Evolutionary conservation across 2,888 invertebrate species (phyloP).

Genomic region (Pammene aurita): DNA sequence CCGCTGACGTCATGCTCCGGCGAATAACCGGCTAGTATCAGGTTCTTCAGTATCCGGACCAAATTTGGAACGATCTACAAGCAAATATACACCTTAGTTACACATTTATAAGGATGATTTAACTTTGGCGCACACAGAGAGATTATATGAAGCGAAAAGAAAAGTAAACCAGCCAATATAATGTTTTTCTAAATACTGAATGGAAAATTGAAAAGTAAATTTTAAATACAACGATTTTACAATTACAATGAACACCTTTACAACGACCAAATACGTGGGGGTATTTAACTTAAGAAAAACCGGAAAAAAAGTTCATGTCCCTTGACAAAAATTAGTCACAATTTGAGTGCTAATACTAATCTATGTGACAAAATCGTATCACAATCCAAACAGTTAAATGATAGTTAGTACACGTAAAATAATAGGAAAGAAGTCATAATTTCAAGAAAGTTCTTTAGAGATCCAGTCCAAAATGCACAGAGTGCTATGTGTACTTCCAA

Average conservation of each 20-base stretch:
- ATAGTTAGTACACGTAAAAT: conserved; percentile 33
- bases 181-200: conserved; percentile 33
- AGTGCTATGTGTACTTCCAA: conserved; percentile 41
- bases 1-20: conserved; percentile 99
- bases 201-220: conserved; percentile 27
- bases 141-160: conserved; percentile 59
- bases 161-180: conserved; percentile 45
- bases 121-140: conserved; percentile 21
- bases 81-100: conserved; percentile 49
- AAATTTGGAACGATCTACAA: conserved; percentile 98
- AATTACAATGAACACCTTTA: conserved; percentile 37
- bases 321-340: conserved; percentile 50
- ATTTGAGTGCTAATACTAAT: conserved; percentile 50
- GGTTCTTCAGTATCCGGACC: conserved; percentile 98
- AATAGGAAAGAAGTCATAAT: conserved; percentile 43
- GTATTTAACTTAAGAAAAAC: conserved; percentile 37
- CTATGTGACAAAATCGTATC: conserved; percentile 37
- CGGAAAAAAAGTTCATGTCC: conserved; percentile 45
- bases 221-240: conserved; percentile 43
- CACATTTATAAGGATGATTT: not conserved
- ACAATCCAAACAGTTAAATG: conserved; percentile 41
- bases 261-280: conserved; percentile 44
- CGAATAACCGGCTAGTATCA: conserved; percentile 99
- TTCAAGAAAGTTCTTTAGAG: conserved; percentile 51
- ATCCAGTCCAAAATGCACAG: conserved; percentile 50